Base-by-base conservation (phyloP, 2,888 invertebrate species). In the Mesorhabditis spiculigera region DNA sequence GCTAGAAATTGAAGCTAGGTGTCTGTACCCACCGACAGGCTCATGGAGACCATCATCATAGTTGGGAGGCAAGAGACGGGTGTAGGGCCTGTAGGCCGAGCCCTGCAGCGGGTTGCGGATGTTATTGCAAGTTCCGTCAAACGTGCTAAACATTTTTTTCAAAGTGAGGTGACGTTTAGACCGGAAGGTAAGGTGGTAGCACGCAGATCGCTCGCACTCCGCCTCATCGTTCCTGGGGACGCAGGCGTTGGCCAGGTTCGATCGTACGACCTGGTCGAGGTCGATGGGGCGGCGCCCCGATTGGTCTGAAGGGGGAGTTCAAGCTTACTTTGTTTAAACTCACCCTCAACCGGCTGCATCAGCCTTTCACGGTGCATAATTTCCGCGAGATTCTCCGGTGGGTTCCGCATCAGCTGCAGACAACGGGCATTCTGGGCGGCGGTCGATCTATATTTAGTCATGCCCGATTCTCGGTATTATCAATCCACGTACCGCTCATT, bases 61-160 rank as follows among this genome's bases (percentile, higher is more conserved):
- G 67, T 83, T 77, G 13, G 83, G 77, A 0, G 78, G 78, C 4
- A 77, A 71, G 4, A 74, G 71, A 63, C 81, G 73, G 10, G 79
- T 78, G 71, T 81, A 78, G 6, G 92, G 92, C 0, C 92, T 92
- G 75, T 94, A 89, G 0, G 96, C 93, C 0, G 95, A 91, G 6
- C 97, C 97, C 93, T 94, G 94, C 64, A 91, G 92, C 0, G 94
- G 93, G 86, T 94, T 90, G 42, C 69, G 67, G 93, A 89, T 87
- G 65, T 98, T 98, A 87, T 98, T 98, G 86, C 97, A 98, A 41
- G 92, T 92, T 0, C 97, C 97, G 86, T 96, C 95, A 72, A 93
- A 90, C 70, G 91, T 91, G 0, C 97, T 90, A 86, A 94, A 96
- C 41, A n/a, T 28, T 16, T 43, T 61, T 16, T 16, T 58, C n/a